Conservation (phyloP, 2,888 invertebrate genomes). For the Cephus sareptanus region DNA sequence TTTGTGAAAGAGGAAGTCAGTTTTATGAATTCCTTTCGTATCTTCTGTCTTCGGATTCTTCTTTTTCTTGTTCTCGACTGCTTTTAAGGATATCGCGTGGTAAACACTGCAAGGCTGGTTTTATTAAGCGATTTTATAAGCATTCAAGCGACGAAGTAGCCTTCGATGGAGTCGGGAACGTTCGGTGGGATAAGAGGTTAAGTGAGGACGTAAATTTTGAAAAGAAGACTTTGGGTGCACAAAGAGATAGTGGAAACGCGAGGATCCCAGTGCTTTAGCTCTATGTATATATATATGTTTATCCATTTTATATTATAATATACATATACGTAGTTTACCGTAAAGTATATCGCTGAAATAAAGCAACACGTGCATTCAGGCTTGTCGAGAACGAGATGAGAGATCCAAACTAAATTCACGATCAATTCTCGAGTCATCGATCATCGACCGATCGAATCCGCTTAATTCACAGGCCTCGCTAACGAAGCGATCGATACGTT, state of each 20-base stretch:
- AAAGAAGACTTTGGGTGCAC: background rate
- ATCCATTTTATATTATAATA: background rate
- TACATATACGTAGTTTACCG: background rate
- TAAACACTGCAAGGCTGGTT: background rate
- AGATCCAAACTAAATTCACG: background rate
- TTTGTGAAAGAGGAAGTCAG: background rate
- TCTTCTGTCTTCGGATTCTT: background rate
- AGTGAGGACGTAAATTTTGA: conserved; percentile 32
- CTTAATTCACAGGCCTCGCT: conserved; percentile 24
- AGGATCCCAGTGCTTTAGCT: background rate
- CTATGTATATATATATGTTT: background rate
- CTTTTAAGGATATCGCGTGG: background rate
- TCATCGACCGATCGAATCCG: background rate
- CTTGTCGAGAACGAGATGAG: background rate
- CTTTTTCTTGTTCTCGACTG: background rate
- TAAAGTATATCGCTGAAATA: background rate
- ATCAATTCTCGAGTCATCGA: background rate
- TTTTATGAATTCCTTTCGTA: background rate
- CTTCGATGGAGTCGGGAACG: background rate
- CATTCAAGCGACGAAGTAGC: background rate
- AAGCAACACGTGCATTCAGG: background rate
- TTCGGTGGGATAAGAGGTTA: background rate
- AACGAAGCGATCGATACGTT: conserved; percentile 39
- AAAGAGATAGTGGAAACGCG: background rate
- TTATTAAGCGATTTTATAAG: background rate